Base-by-base conservation (phyloP, 2,888 invertebrate genomes). In the Copidosoma aretas region DNA sequence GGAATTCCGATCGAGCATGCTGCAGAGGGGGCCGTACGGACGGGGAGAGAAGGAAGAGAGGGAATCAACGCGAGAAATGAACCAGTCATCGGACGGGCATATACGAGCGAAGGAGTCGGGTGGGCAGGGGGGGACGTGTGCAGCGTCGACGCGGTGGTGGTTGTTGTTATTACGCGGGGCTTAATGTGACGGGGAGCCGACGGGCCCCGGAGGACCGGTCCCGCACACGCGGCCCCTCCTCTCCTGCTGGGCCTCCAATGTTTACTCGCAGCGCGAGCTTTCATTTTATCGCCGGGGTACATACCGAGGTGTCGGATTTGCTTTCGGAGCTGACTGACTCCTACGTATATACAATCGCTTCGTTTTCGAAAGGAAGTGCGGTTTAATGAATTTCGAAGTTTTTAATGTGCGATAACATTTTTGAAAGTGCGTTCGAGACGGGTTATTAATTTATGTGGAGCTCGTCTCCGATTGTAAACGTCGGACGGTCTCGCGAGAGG, bases 271-370 rank as follows among this genome's bases (percentile, higher is more conserved):
- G 41, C 39, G 41, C n/a, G 57, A 52, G 41, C 15, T 24, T 5
- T 17, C 1, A 14, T 15, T 25, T 39, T 39, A 14, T n/a, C n/a
- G 17, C 41, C 25, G 39, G 25, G 1, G 19, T 12, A 24, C 22
- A 15, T 10, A 2, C 68, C 54, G 68, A 70, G 73, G 72, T 75
- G 74, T 73, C 74, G 75, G 77, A 79, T 80, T 78, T 78, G 77
- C 8, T 32, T 32, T 32, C 8, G 4, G 8, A 32, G 32, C 32
- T 32, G 32, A 8, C 32, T 32, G n/a, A n/a, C 32, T 8, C 8
- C 32, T 32, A n/a, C n/a, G n/a, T n/a, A n/a, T n/a, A n/a, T n/a
- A n/a, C n/a, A n/a, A n/a, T n/a, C n/a, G n/a, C n/a, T n/a, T n/a
- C n/a, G n/a, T n/a, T n/a, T n/a, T n/a, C n/a, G n/a, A n/a, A n/a